Evolutionary conservation across 2,888 invertebrate species (phyloP), one percentile per base, ranked within the genome.

Genomic region (Labia minor): DNA sequence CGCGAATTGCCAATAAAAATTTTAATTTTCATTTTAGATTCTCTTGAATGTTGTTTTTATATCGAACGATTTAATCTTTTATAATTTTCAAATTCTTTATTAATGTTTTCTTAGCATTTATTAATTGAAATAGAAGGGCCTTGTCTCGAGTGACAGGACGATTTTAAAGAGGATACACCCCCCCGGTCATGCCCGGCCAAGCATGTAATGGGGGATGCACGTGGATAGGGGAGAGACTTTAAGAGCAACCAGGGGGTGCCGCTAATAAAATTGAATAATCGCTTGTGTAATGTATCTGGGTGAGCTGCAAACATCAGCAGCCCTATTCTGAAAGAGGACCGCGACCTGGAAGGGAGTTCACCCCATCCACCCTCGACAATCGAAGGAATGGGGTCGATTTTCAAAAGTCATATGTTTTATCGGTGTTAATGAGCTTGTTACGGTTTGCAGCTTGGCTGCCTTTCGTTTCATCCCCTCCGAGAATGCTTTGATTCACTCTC

Each of bases 261-360:
- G 49, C 49, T 49, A 49, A 49, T 49, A 49, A 49, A 49, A 49
- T 49, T 49, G 49, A 49, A 49, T 49, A 49, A 49, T 49, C 49
- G 49, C 49, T 49, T 49, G 49, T 49, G 49, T 49, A 49, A 49
- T 49, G 49, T 49, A 49, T 49, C 49, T 49, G 49, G 49, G 49
- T n/a, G 49, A 49, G 49, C 49, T 3, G 49, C 14, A 49, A 49
- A 49, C 49, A 49, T 26, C 26, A 26, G 26, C 26, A 26, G 26
- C 26, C 26, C 26, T 8, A 26, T 6, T 26, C 26, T 26, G 26
- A 26, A 26, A 26, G 26, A 26, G 26, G 26, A 26, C 26, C 26
- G 26, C 26, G 49, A 49, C 3, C 14, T 16, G 16, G 49, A 49
- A 16, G n/a, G 49, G 49, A 14, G 8, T 49, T 49, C 49, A 14